Percentiles rank a stretch among this genome's conserved stretches.
phyloP scores from a whole-genome alignment of 2,797 vertebrate species.

The Pteropus rufus region DNA sequence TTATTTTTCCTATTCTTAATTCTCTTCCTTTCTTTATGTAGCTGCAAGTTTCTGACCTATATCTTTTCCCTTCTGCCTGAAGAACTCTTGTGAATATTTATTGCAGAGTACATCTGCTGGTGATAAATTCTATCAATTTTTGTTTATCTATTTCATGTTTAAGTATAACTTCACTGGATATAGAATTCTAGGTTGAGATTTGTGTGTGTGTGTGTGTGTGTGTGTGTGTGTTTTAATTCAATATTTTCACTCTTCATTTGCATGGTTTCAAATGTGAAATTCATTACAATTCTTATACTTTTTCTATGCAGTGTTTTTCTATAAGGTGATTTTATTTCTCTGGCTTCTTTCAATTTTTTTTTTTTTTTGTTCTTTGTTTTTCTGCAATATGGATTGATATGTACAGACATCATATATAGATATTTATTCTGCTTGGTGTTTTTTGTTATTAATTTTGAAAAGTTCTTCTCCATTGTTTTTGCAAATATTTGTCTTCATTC shows the following conservation, averaged over 20 bases:
- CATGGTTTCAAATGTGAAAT: background rate
- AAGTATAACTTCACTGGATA: background rate
- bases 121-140: background rate
- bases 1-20: background rate
- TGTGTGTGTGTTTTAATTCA: background rate
- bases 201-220: background rate
- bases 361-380: background rate
- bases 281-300: background rate
- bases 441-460: background rate
- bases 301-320: background rate
- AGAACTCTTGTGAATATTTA: background rate
- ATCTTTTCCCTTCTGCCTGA: background rate
- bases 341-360: background rate
- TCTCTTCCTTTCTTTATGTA: background rate
- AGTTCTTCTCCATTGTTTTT: background rate
- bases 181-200: background rate
- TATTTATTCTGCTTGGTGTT: background rate
- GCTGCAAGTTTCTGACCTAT: background rate
- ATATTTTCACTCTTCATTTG: background rate
- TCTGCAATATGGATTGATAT: background rate
- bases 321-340: background rate
- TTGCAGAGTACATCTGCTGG: background rate
- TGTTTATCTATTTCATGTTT: background rate
- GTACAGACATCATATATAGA: background rate
- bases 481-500: background rate